Base-by-base conservation (phyloP, 2,113 vertebrate species). In the Glaucidium brasilianum region DNA sequence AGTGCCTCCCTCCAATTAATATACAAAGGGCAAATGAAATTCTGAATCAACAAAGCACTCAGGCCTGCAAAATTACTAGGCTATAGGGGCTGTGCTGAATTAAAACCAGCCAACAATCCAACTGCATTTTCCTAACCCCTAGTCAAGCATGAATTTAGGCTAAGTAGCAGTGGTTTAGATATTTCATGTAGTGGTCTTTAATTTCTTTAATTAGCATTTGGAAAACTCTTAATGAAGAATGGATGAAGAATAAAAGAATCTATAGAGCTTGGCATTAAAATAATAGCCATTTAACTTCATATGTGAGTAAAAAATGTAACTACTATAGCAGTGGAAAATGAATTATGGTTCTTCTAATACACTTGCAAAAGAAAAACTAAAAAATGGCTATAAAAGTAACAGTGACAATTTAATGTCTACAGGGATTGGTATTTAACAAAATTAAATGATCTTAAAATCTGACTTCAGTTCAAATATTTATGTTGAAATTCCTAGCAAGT, bases 401-500 rank as follows among this genome's bases (percentile, higher is more conserved):
- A 64, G 52, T 34, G 35, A 58, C 87, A 41, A 92, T 73, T 87
- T 94, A 79, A 88, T 83, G 72, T 76, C 69, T 95, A 30, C 10
- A n/a, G 29, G 23, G 80, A 79, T 64, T 90, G 71, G 78, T 73
- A 82, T 85, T 88, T 85, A 89, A 84, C 62, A 89, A 80, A 97
- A 94, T 58, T 53, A 81, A 93, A 75, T 67, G 16, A 83, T 87
- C 74, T 90, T 94, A 85, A 80, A 83, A 86, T 63, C 72, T 91
- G 69, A 95, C 91, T 95, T 94, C 18, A 64, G 56, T 84, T 96
- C 90, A 97, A 96, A 91, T 88, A 94, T 85, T 95, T 94, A 95
- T 94, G 85, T 83, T 92, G 86, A 92, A 91, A 96, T 96, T 96
- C 89, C 82, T 95, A 89, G 88, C 97, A 97, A 92, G 97, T 92